Evolutionary conservation across 2,888 invertebrate species (phyloP).

Genomic region (Apotomis capreana): DNA sequence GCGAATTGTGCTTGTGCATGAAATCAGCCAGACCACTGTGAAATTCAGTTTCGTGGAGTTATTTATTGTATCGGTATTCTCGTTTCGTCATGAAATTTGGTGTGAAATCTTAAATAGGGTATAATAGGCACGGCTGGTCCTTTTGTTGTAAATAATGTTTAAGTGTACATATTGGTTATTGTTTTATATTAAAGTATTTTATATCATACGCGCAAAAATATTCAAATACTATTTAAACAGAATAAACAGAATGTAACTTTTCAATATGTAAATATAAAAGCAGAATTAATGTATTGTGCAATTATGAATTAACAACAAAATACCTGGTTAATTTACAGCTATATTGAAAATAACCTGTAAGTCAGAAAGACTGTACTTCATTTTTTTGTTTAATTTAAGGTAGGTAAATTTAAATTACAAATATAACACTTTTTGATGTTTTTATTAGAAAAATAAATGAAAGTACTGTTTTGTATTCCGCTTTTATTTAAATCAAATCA

Average conservation of each 20-base stretch:
- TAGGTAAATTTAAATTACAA: neutral
- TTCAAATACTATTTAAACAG: neutral
- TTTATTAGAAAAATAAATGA: slow-evolving; percentile 32
- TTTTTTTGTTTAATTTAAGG: neutral
- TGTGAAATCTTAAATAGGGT: neutral
- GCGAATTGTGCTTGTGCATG: slow-evolving; percentile 29
- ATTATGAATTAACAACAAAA: neutral
- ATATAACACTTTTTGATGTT: slow-evolving; percentile 16
- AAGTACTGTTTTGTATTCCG: slow-evolving; percentile 10
- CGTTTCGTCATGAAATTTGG: slow-evolving; percentile 5
- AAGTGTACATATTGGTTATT: slow-evolving; percentile 34
- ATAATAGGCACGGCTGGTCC: neutral
- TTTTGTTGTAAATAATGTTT: slow-evolving; percentile 33
- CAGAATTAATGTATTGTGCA: neutral
- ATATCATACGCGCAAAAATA: neutral
- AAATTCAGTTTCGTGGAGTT: slow-evolving; percentile 33
- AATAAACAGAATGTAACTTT: neutral
- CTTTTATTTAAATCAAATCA: slow-evolving; percentile 10
- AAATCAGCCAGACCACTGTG: slow-evolving; percentile 27
- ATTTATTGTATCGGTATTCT: slow-evolving; percentile 17
- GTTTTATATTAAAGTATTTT: slow-evolving; percentile 11
- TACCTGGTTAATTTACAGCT: neutral
- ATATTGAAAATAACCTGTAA: neutral
- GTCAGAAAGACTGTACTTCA: slow-evolving; percentile 10
- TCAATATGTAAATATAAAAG: neutral